These are phyloP conservation scores for Lanius ludovicianus DNA, from an alignment of 2,113 vertebrate genomes.

Conservation along the genomic window DNA sequence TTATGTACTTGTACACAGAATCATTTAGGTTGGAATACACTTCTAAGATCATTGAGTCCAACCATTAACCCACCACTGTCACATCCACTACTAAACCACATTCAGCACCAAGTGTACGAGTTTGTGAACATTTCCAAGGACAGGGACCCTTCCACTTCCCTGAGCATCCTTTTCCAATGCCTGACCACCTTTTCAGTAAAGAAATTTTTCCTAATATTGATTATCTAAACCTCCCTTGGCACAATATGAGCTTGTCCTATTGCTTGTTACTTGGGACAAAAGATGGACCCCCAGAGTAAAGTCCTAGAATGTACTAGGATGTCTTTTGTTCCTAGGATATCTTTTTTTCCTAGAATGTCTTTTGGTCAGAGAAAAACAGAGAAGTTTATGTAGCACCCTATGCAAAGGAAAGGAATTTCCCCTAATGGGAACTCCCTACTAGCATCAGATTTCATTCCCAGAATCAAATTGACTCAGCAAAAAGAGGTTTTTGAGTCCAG, in stretches of 20 bases:
- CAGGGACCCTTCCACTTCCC: background rate
- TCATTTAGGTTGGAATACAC: background rate
- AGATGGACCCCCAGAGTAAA: background rate
- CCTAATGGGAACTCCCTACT: background rate
- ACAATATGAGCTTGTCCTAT: background rate
- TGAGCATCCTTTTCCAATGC: background rate
- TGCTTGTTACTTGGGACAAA: background rate
- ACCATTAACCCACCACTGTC: background rate
- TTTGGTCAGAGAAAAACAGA: background rate
- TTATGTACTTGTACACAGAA: background rate
- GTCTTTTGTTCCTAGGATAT: too few relatives aligned
- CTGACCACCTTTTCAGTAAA: background rate
- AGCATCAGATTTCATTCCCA: background rate
- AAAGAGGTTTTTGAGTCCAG: background rate
- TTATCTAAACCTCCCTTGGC: background rate
- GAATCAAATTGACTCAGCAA: background rate
- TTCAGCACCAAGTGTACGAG: background rate
- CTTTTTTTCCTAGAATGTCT: background rate
- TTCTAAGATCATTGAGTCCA: background rate
- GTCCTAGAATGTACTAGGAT: background rate
- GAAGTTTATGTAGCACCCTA: background rate
- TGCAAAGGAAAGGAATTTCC: background rate
- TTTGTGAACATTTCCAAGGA: background rate
- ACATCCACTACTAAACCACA: fast-evolving
- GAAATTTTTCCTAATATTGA: background rate